Evolutionary conservation across 2,113 vertebrate genomes (phyloP).

Genomic region (Eurystomus gularis): DNA sequence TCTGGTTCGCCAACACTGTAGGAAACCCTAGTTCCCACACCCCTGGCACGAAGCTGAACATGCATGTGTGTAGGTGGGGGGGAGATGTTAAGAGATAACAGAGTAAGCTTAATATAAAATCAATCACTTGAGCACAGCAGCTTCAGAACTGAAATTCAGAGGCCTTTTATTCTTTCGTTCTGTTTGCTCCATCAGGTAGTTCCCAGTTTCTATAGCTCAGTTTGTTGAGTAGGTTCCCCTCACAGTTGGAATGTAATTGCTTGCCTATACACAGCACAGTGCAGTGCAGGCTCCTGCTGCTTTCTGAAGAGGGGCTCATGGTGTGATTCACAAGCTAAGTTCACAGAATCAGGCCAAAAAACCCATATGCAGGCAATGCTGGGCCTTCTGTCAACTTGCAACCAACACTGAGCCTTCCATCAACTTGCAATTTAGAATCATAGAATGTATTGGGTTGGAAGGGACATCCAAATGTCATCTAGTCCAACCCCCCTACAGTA

Average conservation of each 20-base stretch:
- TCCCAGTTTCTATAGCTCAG: neutral
- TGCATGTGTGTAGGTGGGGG: neutral
- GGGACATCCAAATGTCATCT: too few species aligned
- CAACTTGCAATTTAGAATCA: neutral
- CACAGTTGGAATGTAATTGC: neutral
- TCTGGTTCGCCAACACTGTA: neutral
- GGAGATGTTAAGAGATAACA: neutral
- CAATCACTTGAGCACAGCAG: neutral
- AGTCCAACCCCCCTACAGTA: too few species aligned
- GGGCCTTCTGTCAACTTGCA: neutral
- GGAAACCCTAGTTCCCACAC: neutral
- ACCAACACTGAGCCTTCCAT: neutral
- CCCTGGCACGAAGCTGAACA: neutral
- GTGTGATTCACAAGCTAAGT: neutral
- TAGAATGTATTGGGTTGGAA: too few species aligned
- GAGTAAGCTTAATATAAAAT: neutral
- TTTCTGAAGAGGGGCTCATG: neutral
- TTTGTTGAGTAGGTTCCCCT: neutral
- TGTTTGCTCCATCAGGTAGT: neutral
- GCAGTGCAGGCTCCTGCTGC: neutral
- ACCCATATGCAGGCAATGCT: neutral
- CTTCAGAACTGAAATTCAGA: neutral
- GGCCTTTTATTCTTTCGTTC: neutral
- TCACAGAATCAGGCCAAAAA: neutral
- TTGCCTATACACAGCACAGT: neutral